phyloP scores from a whole-genome alignment of 2,113 vertebrate genomes.

The Galeopterus variegatus region DNA sequence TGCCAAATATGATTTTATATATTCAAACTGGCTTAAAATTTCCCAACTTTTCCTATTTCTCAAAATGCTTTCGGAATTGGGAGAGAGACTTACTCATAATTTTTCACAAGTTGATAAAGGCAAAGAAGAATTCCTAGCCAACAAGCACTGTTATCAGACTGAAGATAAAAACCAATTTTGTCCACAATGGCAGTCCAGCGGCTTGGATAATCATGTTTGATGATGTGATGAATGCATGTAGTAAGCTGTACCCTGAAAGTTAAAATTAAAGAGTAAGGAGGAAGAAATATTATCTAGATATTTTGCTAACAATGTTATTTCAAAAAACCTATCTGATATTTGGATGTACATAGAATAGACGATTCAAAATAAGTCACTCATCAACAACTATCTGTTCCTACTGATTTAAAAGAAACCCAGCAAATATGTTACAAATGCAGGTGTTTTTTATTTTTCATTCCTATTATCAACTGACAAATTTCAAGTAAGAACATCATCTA shows the following conservation, averaged over 20 bases:
- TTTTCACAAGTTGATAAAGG: constrained; percentile 99
- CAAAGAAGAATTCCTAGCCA: constrained; percentile 99
- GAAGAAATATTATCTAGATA: constrained; percentile 33
- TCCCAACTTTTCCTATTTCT: constrained; percentile 37
- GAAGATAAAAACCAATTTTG: constrained; percentile 99
- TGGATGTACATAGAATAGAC: not conserved
- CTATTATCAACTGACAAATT: not conserved
- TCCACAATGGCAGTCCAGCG: constrained; percentile 99
- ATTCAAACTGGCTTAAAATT: constrained; percentile 47
- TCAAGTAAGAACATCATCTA: constrained; percentile 42
- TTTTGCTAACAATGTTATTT: not conserved
- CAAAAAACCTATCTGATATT: not conserved
- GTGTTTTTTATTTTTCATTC: not conserved
- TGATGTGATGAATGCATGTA: constrained; percentile 99
- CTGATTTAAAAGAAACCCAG: constrained; percentile 14
- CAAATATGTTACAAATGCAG: not conserved
- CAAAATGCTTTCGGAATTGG: constrained; percentile 53
- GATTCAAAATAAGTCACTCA: not conserved
- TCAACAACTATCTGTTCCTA: not conserved
- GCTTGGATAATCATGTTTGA: constrained; percentile 98
- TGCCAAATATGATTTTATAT: constrained; percentile 12
- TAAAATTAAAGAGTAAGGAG: constrained; percentile 68
- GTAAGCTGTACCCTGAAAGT: constrained; percentile 97
- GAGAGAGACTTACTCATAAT: constrained; percentile 96
- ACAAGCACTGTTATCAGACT: constrained; percentile 96